Evolutionary conservation across 2,888 invertebrate genomes (phyloP).

Genomic region (Boloria selene): DNA sequence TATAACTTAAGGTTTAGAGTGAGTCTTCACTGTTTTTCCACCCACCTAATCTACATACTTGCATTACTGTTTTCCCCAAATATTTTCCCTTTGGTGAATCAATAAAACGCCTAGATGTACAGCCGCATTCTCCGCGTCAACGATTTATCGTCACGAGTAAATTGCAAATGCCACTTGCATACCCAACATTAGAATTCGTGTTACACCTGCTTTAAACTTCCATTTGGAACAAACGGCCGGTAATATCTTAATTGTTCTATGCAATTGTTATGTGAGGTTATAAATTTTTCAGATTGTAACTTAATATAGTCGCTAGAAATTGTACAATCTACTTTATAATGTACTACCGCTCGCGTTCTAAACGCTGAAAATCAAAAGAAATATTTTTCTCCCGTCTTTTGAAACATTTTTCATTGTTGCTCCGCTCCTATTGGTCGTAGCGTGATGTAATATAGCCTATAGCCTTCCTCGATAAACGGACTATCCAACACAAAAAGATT

Average conservation of each 20-base stretch:
- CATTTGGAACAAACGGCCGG: conserved; percentile 22
- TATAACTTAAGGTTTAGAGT: no score
- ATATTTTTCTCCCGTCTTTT: no score
- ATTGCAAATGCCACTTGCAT: conserved; percentile 54
- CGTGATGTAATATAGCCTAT: no score
- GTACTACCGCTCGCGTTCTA: no score
- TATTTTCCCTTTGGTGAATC: neutral
- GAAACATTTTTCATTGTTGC: no score
- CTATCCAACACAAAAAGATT: no score
- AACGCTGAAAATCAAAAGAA: no score
- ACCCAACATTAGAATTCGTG: conserved; percentile 33
- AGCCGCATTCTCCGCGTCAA: conserved; percentile 58
- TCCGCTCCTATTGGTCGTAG: no score
- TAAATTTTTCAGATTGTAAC: neutral
- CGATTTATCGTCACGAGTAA: conserved; percentile 49
- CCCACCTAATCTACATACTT: neutral
- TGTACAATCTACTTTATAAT: no score
- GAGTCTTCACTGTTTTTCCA: neutral
- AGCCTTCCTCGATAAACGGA: no score
- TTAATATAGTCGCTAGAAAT: neutral
- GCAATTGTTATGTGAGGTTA: conserved; percentile 1
- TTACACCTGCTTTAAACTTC: conserved; percentile 8
- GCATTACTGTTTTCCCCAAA: no score
- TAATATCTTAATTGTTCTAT: conserved; percentile 33
- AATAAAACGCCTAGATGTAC: conserved; percentile 42